Evolutionary conservation across 2,888 invertebrate genomes (phyloP), one percentile per base, ranked within the genome.

Genomic region (Deroplatys truncata): DNA sequence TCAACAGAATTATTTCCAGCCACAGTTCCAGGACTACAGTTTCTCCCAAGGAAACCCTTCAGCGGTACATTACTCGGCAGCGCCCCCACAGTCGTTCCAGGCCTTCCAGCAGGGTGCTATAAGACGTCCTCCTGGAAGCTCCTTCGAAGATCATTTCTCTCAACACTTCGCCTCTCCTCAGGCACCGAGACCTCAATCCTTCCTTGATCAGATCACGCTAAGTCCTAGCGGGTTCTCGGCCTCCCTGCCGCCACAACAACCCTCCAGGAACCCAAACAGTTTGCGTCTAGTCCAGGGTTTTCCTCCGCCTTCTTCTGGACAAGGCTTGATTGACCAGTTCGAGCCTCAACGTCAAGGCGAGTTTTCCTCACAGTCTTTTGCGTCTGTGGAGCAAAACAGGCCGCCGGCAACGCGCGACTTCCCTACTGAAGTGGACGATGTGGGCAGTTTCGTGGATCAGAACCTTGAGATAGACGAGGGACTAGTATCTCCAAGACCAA

Each of bases 21-120:
- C 91, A 28, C 90, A 91, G 85, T 88, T 90, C 89, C 89, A 88
- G 72, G 72, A 88, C 90, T 90, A 88, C 29, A 25, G 91, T 94
- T 94, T 88, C 93, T 94, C 90, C 94, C 94, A 29, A 94, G 94
- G 92, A 94, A 94, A 92, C 92, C 94, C 91, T 94, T n/a, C n/a
- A n/a, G n/a, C n/a, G n/a, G n/a, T n/a, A n/a, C n/a, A n/a, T n/a
- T 94, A 28, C 94, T 94, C 31, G 94, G 86, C 86, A 20, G 25
- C 86, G 31, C 85, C 16, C 82, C 89, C 82, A 29, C 89, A 83
- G 94, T 95, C 91, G 94, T 94, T 92, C 92, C 94, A 91, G 94
- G 94, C 92, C 43, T 89, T 89, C 86, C 87, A 87, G 85, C 94
- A 94, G 92, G 94, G 94, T 88, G 94, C 94, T 92, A 93, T 94